Evolutionary conservation across 1,140 invertebrate species (phyloP).

Genomic region (Zaprionus taronus): DNA sequence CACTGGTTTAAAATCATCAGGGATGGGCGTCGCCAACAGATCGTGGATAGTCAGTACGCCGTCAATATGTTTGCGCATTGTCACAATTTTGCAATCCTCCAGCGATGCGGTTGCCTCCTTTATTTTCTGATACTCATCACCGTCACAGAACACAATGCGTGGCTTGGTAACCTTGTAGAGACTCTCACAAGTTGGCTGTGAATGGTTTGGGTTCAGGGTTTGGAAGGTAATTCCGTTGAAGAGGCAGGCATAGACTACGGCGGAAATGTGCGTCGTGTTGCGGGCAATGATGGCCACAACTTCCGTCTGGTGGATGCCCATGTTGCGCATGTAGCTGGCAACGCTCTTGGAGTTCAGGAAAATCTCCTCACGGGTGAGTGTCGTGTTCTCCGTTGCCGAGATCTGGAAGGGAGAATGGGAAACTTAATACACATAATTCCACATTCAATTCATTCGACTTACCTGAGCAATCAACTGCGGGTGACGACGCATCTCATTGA

Average conservation of each 20-base stretch:
- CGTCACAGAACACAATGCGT: slow-evolving; percentile 62
- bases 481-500: slow-evolving; percentile 47
- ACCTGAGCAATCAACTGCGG: slow-evolving; percentile 49
- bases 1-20: slow-evolving; percentile 22
- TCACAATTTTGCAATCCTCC: slow-evolving; percentile 24
- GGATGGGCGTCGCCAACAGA: slow-evolving; percentile 21
- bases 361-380: slow-evolving; percentile 40
- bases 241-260: slow-evolving; percentile 42
- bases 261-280: slow-evolving; percentile 40
- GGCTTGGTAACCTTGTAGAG: slow-evolving; percentile 50
- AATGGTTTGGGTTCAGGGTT: slow-evolving; percentile 20
- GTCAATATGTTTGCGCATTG: slow-evolving; percentile 32
- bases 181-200: slow-evolving; percentile 22
- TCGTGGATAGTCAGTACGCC: slow-evolving; percentile 27
- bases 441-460: neutral
- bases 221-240: slow-evolving; percentile 48
- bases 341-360: slow-evolving; percentile 38
- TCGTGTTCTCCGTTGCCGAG: slow-evolving; percentile 39
- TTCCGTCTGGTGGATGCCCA: slow-evolving; percentile 32
- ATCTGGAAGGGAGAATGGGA: slow-evolving; percentile 15
- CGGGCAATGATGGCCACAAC: slow-evolving; percentile 42
- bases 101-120: slow-evolving; percentile 17
- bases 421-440: neutral
- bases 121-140: slow-evolving; percentile 41
- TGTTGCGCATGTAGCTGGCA: slow-evolving; percentile 35